Evolutionary conservation across 2,113 vertebrate genomes (phyloP), one percentile per base, ranked within the genome.

Genomic region (Cavia aperea): DNA sequence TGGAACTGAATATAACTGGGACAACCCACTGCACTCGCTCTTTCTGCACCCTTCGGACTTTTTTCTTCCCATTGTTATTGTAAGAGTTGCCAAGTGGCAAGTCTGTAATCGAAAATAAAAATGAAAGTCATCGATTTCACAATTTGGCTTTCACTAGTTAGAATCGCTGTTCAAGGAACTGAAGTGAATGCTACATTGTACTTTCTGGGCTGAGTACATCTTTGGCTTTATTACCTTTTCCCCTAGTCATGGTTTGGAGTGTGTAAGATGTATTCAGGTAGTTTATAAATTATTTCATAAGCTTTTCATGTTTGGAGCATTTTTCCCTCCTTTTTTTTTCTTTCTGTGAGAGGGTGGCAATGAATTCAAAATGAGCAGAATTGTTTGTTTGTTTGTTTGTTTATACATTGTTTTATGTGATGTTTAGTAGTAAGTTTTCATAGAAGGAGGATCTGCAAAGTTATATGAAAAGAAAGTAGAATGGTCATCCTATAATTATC

Each of bases 1-100:
- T 95, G 93, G 89, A 88, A 93, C 92, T 82, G 88, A 93, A 93
- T 96, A 81, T 88, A 96, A 92, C 95, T 54, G 92, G 90, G 91
- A 81, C 91, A 94, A 82, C 89, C 66, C 93, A 84, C 43, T 58
- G 72, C 68, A 54, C 39, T 92, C 43, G 89, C 49, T 95, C 75
- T 83, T 93, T 88, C 88, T 88, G 10, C n/a, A 46, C 23, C 62
- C 88, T 75, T 92, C 95, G 39, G n/a, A 43, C 72, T 46, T 86
- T 19, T 13, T 56, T 21, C 4, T 15, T 9, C 49, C 78, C 81
- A 18, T 14, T 36, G 66, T 90, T 81, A 54, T 66, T 81, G 26
- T 58, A 79, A 84, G 70, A 77, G 62, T 94, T 94, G 91, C 91
- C 81, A 96, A 92, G 81, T 91, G 62, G 56, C 77, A 93, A 92